Percentiles rank a stretch among this genome's conserved stretches.
Conservation (phyloP, 2,113 vertebrate genomes). For the Ophiodon elongatus region DNA sequence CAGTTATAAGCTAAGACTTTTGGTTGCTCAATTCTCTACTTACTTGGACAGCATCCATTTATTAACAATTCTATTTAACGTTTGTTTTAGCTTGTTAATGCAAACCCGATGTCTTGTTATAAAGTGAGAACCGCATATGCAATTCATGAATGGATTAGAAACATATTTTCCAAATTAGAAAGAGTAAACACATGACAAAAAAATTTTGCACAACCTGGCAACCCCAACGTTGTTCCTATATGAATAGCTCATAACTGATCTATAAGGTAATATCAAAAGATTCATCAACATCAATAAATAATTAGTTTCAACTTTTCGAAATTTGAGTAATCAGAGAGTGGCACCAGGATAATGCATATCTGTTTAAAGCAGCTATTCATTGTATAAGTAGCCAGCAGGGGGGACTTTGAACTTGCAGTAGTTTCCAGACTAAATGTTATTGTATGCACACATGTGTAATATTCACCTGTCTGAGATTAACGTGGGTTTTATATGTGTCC, state of each 20-base stretch:
- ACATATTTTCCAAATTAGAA: not conserved
- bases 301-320: not conserved
- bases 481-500: not conserved
- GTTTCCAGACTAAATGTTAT: conserved; percentile 22
- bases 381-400: not conserved
- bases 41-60: not conserved
- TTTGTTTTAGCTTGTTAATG: not conserved
- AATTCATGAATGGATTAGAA: not conserved
- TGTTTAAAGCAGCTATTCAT: not conserved
- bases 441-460: conserved; percentile 12
- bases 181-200: not conserved
- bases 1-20: not conserved
- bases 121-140: not conserved
- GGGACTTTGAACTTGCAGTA: not conserved
- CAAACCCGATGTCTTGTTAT: not conserved
- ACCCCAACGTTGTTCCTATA: not conserved
- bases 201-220: not conserved
- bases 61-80: not conserved
- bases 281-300: not conserved
- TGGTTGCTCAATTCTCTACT: not conserved
- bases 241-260: not conserved
- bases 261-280: not conserved
- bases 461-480: conserved; percentile 8
- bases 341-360: not conserved
- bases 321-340: not conserved